Evolutionary conservation across 2,888 invertebrate genomes (phyloP), one percentile per base, ranked within the genome.

Genomic region (Sarcophaga caerulescens): DNA sequence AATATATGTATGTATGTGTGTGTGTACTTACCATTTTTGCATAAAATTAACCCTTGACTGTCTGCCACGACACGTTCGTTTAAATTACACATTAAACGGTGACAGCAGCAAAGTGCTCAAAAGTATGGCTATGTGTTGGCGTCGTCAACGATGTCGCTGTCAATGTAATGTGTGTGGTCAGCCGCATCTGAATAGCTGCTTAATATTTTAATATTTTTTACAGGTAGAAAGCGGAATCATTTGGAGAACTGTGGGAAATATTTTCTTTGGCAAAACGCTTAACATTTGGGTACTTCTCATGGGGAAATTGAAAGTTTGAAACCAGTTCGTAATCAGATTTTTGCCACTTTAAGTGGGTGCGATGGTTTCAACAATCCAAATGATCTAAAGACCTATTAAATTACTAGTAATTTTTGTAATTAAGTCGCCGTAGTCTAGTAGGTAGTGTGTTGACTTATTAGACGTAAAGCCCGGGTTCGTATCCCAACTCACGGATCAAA

Each of bases 41-140:
- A 84, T 84, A 81, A 75, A 60, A 78, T 86, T 86, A 86, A 86
- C 81, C 84, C 84, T 81, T 86, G 85, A 86, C 85, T 80, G 81
- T 77, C 74, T 81, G 81, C 47, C 81, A 60, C 52, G 70, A 85
- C 82, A 85, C 79, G 85, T 80, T 76, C 78, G 66, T 68, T 78
- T 52, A 80, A 80, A 77, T 78, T 68, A 60, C 73, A 23, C 62
- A 78, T 66, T 57, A 79, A 35, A 63, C 73, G 57, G 60, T 78
- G 85, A 76, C 60, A 79, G 4, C 74, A 79, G 4, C 74, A 79
- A 69, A 44, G 35, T 35, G 74, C 57, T 84, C 52, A 63, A 60
- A 12, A 62, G 62, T 60, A 17, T 23, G 35, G 17, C 35, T 52
- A 65, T 4, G 17, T 65, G 70, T 44, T 12, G 19, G 71, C 17